phyloP scores from a whole-genome alignment of 2,113 vertebrate genomes.

The Grantiella picta region DNA sequence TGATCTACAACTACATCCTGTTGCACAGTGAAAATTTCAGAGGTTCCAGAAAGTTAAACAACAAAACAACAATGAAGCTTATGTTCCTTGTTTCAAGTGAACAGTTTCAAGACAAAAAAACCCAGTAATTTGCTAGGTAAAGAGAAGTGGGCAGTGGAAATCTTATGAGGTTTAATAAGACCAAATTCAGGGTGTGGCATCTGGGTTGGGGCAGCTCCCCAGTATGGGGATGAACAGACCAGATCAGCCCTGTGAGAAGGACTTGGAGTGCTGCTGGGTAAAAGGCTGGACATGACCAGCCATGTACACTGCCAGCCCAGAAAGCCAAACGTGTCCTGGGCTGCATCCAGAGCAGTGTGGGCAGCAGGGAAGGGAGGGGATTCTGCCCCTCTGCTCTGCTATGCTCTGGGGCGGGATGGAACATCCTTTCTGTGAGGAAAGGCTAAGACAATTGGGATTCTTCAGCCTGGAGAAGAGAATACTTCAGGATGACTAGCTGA shows the following conservation, averaged over 20 bases:
- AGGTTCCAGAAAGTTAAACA: background rate
- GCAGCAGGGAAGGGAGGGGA: background rate
- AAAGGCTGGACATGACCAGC: background rate
- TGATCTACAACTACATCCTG: background rate
- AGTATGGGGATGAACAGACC: background rate
- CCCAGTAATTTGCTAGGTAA: background rate
- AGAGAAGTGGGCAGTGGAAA: background rate
- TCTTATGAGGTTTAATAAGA: background rate
- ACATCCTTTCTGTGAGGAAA: background rate
- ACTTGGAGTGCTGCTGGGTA: accelerated
- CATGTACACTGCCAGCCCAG: background rate
- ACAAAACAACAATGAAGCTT: background rate
- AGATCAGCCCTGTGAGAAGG: background rate
- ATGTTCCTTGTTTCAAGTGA: background rate
- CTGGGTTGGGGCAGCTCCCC: background rate
- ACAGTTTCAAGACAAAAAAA: background rate
- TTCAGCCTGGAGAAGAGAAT: background rate
- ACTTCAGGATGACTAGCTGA: background rate
- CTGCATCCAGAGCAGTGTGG: background rate
- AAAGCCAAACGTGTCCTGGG: background rate
- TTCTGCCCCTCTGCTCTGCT: background rate
- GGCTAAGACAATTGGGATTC: background rate
- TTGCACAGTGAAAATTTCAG: background rate
- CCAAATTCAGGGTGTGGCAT: too few relatives aligned
- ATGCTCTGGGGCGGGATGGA: background rate